phyloP scores from a whole-genome alignment of 2,888 invertebrate genomes.

The Ypsolopha sequella region DNA sequence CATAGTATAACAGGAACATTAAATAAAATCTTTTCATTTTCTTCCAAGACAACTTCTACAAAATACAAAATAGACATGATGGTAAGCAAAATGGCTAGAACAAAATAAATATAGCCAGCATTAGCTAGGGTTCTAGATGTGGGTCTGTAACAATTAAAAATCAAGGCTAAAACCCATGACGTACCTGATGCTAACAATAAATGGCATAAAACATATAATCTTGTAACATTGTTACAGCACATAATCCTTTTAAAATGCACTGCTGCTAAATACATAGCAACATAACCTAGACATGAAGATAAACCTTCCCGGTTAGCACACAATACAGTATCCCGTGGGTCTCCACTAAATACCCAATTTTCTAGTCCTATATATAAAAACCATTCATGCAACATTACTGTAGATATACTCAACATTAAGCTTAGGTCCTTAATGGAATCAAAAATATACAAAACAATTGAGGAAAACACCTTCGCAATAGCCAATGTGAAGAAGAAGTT shows the following conservation, averaged over 20 bases:
- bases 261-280: slow-evolving; percentile 84
- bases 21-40: slow-evolving; percentile 20
- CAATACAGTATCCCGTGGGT: slow-evolving; percentile 72
- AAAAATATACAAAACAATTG: slow-evolving; percentile 59
- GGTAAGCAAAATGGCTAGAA: slow-evolving; percentile 74
- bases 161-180: slow-evolving; percentile 53
- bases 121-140: slow-evolving; percentile 88
- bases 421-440: background rate
- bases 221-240: slow-evolving; percentile 30
- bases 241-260: slow-evolving; percentile 73
- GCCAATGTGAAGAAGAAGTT: slow-evolving; percentile 98
- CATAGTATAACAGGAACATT: slow-evolving; percentile 72
- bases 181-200: slow-evolving; percentile 22
- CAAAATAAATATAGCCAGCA: slow-evolving; percentile 83
- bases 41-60: slow-evolving; percentile 60
- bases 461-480: slow-evolving; percentile 80
- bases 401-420: slow-evolving; percentile 64
- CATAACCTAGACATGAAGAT: slow-evolving; percentile 86
- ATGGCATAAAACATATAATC: slow-evolving; percentile 19
- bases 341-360: slow-evolving; percentile 76
- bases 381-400: slow-evolving; percentile 76
- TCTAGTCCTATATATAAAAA: slow-evolving; percentile 74
- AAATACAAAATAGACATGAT: slow-evolving; percentile 66
- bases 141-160: slow-evolving; percentile 62
- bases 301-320: slow-evolving; percentile 94